Evolutionary conservation across 2,113 vertebrate species (phyloP).

Genomic region (Saccopteryx bilineata): DNA sequence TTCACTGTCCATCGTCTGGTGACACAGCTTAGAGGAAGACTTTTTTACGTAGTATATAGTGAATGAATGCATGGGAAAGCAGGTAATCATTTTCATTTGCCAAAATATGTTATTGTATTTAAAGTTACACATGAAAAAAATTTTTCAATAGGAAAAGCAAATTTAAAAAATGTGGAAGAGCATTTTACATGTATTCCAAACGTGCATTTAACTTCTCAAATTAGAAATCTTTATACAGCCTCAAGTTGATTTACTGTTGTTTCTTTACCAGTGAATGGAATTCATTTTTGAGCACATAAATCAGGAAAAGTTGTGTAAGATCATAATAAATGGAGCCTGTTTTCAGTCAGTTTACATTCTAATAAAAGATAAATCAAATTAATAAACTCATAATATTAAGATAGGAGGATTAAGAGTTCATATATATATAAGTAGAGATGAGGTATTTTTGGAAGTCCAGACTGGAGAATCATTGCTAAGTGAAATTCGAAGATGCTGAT

Average conservation of each 20-base stretch:
- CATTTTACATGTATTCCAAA: slow-evolving; percentile 1
- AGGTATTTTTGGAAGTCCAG: not conserved
- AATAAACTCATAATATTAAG: not conserved
- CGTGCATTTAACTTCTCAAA: not conserved
- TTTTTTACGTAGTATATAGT: not conserved
- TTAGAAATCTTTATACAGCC: not conserved
- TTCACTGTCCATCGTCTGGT: not conserved
- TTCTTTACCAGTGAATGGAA: not conserved
- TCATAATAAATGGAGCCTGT: not conserved
- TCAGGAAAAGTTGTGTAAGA: not conserved
- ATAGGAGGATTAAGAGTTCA: not conserved
- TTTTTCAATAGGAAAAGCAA: not conserved
- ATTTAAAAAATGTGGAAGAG: not conserved
- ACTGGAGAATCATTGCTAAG: not conserved
- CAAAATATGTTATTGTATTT: not conserved
- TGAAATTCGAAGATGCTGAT: not conserved
- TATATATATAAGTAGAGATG: not conserved
- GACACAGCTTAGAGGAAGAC: not conserved
- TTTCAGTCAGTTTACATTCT: not conserved
- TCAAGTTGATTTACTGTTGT: not conserved
- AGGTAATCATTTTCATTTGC: not conserved
- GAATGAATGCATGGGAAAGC: not conserved
- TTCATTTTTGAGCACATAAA: not conserved
- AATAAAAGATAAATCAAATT: slow-evolving; percentile 14
- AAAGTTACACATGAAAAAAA: not conserved